Conservation (phyloP, 2,888 invertebrate genomes). For the Rhagophthalmus giganteus region DNA sequence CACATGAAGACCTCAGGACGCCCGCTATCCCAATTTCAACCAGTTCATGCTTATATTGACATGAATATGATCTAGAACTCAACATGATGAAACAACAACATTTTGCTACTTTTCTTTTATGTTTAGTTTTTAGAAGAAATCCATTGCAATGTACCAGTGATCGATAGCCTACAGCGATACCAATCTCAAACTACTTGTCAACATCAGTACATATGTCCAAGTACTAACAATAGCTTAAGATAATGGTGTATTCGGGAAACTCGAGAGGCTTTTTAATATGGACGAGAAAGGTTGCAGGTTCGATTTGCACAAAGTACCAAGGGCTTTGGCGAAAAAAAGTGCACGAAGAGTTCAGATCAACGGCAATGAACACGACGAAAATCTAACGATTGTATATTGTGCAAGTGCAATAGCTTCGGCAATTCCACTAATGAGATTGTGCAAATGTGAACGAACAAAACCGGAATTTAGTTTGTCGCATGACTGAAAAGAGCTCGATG, state of each 20-base stretch:
- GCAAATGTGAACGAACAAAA: constrained; percentile 30
- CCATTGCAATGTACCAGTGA: no score
- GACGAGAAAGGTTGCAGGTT: constrained; percentile 38
- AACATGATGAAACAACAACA: no score
- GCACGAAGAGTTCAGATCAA: constrained; percentile 36
- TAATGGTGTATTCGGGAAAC: constrained; percentile 20
- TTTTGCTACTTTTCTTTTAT: no score
- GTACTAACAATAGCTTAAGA: no score
- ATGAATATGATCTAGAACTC: no score
- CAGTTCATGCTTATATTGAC: no score
- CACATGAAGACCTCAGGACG: no score
- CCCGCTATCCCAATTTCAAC: no score
- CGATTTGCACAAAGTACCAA: constrained; percentile 35
- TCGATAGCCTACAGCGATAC: no score
- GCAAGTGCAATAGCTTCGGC: constrained; percentile 35
- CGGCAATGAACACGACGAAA: constrained; percentile 41
- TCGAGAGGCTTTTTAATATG: constrained; percentile 38
- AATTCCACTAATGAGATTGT: constrained; percentile 39
- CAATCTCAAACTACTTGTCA: no score
- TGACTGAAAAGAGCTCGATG: constrained; percentile 20
- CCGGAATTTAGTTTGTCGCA: constrained; percentile 24
- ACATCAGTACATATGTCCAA: no score
- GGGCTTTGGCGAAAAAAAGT: constrained; percentile 35
- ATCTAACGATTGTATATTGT: constrained; percentile 39
- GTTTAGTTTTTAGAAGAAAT: no score